phyloP scores from a whole-genome alignment of 2,888 invertebrate species.

The Dasypolia templi region DNA sequence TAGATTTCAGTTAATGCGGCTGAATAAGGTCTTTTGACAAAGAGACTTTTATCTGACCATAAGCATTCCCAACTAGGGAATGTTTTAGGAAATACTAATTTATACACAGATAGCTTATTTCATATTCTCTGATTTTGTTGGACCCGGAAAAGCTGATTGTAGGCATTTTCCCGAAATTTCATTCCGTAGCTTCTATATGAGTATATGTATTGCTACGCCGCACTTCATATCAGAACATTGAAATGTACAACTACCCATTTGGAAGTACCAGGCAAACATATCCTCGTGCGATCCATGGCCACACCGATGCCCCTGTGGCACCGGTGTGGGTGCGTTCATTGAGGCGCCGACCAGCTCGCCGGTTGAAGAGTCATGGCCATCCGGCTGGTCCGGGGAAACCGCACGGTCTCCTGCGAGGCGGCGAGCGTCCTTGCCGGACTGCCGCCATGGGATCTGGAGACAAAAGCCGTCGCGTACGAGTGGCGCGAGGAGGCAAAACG shows the following conservation, averaged over 20 bases:
- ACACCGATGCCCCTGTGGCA: too few species aligned
- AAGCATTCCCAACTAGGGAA: background rate
- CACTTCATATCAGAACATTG: background rate
- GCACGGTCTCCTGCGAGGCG: too few species aligned
- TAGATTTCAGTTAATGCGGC: background rate
- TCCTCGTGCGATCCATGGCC: too few species aligned
- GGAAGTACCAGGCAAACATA: constrained; percentile 19
- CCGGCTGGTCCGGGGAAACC: too few species aligned
- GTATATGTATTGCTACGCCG: background rate
- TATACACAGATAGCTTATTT: background rate
- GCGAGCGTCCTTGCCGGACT: too few species aligned
- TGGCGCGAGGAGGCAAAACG: too few species aligned
- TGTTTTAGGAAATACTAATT: background rate
- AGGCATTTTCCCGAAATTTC: background rate
- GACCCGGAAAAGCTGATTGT: background rate
- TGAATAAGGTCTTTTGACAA: background rate
- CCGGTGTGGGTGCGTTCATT: too few species aligned
- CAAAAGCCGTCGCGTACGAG: too few species aligned
- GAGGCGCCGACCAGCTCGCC: too few species aligned
- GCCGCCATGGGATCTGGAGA: too few species aligned
- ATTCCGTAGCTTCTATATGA: background rate
- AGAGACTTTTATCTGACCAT: background rate
- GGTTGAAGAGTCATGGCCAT: too few species aligned
- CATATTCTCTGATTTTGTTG: background rate
- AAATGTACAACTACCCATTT: too few species aligned